Conservation (phyloP, 23 tunicate genomes). For the Ascidia mentula region DNA sequence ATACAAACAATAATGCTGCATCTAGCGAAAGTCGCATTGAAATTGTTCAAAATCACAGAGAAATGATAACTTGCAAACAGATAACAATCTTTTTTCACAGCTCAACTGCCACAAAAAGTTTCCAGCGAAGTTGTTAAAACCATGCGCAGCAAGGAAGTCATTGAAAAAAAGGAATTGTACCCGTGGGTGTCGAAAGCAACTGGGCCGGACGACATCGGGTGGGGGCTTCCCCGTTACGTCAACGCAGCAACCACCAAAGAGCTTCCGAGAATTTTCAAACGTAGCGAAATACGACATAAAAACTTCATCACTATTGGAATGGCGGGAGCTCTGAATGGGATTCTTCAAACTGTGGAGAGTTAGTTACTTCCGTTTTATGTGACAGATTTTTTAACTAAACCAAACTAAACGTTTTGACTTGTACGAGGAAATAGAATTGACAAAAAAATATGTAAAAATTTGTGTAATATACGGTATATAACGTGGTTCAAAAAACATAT, state of each 20-base stretch:
- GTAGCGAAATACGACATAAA: not conserved
- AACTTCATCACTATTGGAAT: not conserved
- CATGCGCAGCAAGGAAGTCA: not conserved
- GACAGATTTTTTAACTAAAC: too few relatives aligned
- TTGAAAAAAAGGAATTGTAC: not conserved
- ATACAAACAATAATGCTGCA: too few relatives aligned
- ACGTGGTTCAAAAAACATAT: too few relatives aligned
- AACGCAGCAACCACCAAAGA: conserved; percentile 8
- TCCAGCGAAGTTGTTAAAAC: not conserved
- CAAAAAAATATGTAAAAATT: too few relatives aligned
- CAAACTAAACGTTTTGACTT: too few relatives aligned
- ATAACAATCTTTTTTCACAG: conserved; percentile 13
- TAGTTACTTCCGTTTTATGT: too few relatives aligned
- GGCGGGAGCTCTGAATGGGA: not conserved
- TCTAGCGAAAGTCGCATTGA: too few relatives aligned
- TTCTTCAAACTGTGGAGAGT: not conserved
- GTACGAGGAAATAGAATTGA: too few relatives aligned
- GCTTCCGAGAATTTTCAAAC: conserved; percentile 32
- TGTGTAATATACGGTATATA: too few relatives aligned
- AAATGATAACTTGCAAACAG: too few relatives aligned
- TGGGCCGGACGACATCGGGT: not conserved
- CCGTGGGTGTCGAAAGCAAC: conserved; percentile 29
- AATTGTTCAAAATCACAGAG: too few relatives aligned
- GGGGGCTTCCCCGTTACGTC: conserved; percentile 34
- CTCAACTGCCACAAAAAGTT: conserved; percentile 30